Evolutionary conservation across 2,888 invertebrate genomes (phyloP), one percentile per base, ranked within the genome.

Genomic region (Choreutis nemorana): DNA sequence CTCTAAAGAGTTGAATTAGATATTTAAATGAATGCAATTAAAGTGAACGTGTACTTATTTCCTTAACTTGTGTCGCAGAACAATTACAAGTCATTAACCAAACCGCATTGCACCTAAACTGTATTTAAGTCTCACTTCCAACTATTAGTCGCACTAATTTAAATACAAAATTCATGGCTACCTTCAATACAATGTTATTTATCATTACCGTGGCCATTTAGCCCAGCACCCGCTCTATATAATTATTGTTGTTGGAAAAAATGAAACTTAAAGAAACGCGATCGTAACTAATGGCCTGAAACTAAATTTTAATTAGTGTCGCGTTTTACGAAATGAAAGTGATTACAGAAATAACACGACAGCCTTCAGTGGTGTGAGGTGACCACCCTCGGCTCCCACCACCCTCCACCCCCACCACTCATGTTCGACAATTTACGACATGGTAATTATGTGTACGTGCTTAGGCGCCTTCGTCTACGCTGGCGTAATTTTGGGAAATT

Each of bases 261-360:
- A 72, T 62, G 60, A 54, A 72, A 73, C 66, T 68, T 62, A 55
- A 75, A 73, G 73, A 68, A 78, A 78, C 75, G 71, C 75, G 70
- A 73, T 61, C 64, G 61, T 61, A 53, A 71, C 75, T 75, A 77
- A 78, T 75, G 77, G 75, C 48, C 75, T 75, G 73, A 73, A 77
- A 73, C 78, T 77, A 79, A 78, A 79, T 77, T 79, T 80, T 80
- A 79, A 80, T 79, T 80, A 80, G 72, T 78, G 73, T 73, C 77
- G 75, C 73, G 72, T 75, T 77, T 65, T 70, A 75, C 57, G 57
- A 55, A 77, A 73, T 73, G 68, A 70, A 72, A 75, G 72, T 78
- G 73, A 78, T 78, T 78, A 78, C 64, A 64, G 60, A 65, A 72
- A 64, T 71, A 75, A 77, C 70, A 64, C 73, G 73, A 71, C 70